Evolutionary conservation across 2,797 vertebrate genomes (phyloP).

Genomic region (Todus mexicanus): DNA sequence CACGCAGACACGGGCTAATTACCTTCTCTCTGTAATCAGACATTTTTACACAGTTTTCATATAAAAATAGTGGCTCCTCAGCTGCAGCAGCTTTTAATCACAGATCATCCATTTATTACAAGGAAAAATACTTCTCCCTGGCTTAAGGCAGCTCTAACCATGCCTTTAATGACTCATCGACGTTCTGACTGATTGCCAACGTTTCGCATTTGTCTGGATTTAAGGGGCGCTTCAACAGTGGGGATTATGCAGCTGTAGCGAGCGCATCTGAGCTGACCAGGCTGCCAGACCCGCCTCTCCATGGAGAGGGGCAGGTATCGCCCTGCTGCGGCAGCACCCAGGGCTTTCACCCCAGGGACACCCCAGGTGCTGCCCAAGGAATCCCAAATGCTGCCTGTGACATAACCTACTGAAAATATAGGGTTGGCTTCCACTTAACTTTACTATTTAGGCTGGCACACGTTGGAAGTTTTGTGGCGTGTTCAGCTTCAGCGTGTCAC

Average conservation of each 20-base stretch:
- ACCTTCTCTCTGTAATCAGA: slow-evolving; percentile 1
- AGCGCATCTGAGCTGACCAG: background rate
- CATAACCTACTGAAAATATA: background rate
- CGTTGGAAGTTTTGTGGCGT: background rate
- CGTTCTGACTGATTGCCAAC: background rate
- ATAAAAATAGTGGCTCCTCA: slow-evolving; percentile 3
- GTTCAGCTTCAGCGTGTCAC: background rate
- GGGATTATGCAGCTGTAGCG: background rate
- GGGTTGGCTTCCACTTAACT: background rate
- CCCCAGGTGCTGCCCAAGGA: background rate
- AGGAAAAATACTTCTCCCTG: background rate
- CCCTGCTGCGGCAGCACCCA: background rate
- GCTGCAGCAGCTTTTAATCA: background rate
- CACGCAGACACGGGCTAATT: background rate
- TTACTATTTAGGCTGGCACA: background rate
- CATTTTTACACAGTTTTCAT: background rate
- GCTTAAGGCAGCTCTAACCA: background rate
- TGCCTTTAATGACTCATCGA: background rate
- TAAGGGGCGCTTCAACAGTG: background rate
- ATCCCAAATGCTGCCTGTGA: background rate
- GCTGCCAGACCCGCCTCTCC: background rate
- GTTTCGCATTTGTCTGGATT: background rate
- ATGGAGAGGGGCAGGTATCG: background rate
- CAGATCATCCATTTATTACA: background rate
- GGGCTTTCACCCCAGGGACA: background rate